A percentile compares a stretch with the other conserved stretches of the same genome.
Evolutionary conservation across 2,888 invertebrate genomes (phyloP).

Genomic region (Macroteleia sp.): DNA sequence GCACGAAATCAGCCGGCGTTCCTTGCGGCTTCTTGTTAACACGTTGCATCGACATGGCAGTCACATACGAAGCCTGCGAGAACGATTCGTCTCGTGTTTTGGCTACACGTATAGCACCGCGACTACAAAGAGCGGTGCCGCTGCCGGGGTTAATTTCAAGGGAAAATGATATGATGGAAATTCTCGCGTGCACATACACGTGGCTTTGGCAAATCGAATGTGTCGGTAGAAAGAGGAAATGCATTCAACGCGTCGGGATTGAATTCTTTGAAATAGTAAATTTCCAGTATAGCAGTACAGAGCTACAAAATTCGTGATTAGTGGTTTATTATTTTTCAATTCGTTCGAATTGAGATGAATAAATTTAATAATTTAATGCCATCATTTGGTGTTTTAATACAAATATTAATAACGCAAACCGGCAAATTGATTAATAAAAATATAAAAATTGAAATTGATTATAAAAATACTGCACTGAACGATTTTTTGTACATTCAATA

Average conservation of each 20-base stretch:
- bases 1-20: conserved; percentile 55
- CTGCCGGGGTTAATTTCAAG: conserved; percentile 22
- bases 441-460: too few species aligned
- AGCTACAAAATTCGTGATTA: too few species aligned
- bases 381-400: too few species aligned
- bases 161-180: conserved; percentile 27
- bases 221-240: conserved; percentile 9
- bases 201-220: conserved; percentile 19
- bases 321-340: too few species aligned
- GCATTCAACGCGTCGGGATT: conserved; percentile 10
- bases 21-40: conserved; percentile 64
- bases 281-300: too few species aligned
- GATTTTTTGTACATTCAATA: too few species aligned
- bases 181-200: background rate
- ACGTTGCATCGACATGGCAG: conserved; percentile 35
- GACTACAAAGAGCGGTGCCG: conserved; percentile 23
- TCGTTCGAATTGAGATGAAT: too few species aligned
- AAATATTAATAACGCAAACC: too few species aligned
- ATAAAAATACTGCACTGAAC: too few species aligned
- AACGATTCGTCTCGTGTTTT: conserved; percentile 34
- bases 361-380: too few species aligned
- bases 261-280: conserved; percentile 21
- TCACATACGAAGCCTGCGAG: conserved; percentile 36
- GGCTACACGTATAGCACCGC: background rate
- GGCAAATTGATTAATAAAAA: too few species aligned